A percentile compares a stretch with the other conserved stretches of the same genome.
Evolutionary conservation across 1,140 invertebrate species (phyloP).

Genomic region (Aphaenogaster ashmeadi): DNA sequence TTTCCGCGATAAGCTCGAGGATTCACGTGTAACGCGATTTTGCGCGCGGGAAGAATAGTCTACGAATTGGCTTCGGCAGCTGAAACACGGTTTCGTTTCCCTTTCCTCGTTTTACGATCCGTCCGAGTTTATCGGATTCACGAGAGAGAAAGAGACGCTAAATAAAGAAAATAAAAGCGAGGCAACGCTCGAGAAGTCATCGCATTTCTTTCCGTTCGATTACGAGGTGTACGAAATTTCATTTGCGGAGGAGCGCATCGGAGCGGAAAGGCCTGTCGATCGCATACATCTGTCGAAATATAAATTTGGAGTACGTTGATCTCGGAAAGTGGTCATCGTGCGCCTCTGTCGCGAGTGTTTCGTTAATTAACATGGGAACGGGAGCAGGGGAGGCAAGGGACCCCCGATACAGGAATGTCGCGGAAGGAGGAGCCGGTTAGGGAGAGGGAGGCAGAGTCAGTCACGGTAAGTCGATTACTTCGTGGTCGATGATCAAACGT

Average conservation of each 20-base stretch:
- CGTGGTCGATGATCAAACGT: conserved; percentile 77
- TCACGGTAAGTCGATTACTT: conserved; percentile 78
- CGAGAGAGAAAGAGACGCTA: neutral
- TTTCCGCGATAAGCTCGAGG: neutral
- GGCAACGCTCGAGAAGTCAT: neutral
- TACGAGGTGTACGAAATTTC: conserved; percentile 38
- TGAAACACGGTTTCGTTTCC: neutral
- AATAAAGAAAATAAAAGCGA: neutral
- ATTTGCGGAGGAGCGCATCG: conserved; percentile 5
- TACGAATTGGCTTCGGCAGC: neutral
- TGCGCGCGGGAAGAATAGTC: neutral
- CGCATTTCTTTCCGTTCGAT: conserved; percentile 1
- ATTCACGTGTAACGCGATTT: conserved; percentile 10
- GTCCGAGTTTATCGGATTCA: neutral
- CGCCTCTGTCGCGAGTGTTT: conserved; percentile 61
- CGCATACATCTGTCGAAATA: conserved; percentile 25
- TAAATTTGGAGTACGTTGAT: conserved; percentile 47
- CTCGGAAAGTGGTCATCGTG: conserved; percentile 42
- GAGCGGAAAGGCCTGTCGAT: conserved; percentile 25
- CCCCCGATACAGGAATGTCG: conserved; percentile 31
- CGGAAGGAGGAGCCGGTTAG: neutral
- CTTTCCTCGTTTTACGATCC: neutral
- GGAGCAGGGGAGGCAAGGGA: conserved; percentile 19
- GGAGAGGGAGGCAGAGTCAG: conserved; percentile 44
- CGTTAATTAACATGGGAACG: conserved; percentile 51